phyloP scores from a whole-genome alignment of 53 echinoderm and acorn worm genomes.

The Crossaster papposus region DNA sequence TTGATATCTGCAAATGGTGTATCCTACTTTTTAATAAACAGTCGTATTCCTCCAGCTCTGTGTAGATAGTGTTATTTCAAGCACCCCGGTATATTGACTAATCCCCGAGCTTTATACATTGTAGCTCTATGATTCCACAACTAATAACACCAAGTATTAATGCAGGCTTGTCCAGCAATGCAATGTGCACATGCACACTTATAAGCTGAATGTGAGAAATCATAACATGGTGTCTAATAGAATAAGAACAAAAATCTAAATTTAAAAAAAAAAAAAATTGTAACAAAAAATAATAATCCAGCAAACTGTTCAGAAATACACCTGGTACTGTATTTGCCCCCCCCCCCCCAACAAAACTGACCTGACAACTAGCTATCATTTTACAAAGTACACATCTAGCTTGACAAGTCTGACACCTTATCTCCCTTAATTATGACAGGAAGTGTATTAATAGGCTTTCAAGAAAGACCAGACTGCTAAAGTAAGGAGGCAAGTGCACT shows the following conservation, averaged over 20 bases:
- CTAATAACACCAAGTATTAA: conserved; percentile 16
- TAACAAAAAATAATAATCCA: background rate
- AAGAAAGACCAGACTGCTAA: conserved; percentile 8
- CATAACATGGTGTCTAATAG: conserved; percentile 2
- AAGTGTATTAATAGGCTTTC: conserved; percentile 54
- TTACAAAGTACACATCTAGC: conserved; percentile 57
- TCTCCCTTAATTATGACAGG: conserved; percentile 34
- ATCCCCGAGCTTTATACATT: background rate
- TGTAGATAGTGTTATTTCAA: conserved; percentile 8
- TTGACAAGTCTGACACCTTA: conserved; percentile 43
- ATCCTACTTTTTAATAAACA: no score
- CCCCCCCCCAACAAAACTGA: conserved; percentile 32
- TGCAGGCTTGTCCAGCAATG: conserved; percentile 9
- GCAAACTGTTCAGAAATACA: conserved; percentile 22
- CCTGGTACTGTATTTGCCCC: conserved; percentile 44
- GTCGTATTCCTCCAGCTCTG: background rate
- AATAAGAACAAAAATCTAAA: background rate
- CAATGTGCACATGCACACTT: conserved; percentile 7
- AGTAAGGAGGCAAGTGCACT: conserved; percentile 50
- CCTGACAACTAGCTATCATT: conserved; percentile 35
- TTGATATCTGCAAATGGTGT: no score
- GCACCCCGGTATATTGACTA: background rate
- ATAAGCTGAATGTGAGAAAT: background rate
- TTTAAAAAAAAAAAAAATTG: background rate
- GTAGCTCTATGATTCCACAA: background rate